Conservation (phyloP, 2,797 vertebrate species). For the Pelobates cultripes region DNA sequence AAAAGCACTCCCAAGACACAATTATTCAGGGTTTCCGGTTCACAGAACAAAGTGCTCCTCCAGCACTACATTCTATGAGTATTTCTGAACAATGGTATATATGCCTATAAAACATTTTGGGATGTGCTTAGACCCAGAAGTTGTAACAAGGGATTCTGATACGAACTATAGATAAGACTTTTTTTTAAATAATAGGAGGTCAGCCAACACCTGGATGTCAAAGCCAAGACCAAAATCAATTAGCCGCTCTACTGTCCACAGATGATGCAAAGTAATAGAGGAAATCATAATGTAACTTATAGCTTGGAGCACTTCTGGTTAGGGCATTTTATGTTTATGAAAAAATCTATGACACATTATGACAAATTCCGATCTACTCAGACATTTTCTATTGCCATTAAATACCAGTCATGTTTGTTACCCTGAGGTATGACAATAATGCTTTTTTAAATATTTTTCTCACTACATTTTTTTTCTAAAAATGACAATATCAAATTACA, state of each 20-base stretch:
- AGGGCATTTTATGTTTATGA: too few species aligned
- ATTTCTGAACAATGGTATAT: constrained; percentile 17
- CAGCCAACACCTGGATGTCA: neutral
- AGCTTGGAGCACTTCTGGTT: neutral
- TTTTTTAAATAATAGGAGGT: neutral
- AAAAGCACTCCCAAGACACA: constrained; percentile 49
- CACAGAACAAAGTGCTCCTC: constrained; percentile 50
- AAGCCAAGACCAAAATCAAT: neutral
- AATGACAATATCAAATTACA: neutral
- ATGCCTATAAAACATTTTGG: constrained; percentile 9
- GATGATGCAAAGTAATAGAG: neutral
- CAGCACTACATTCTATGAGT: constrained; percentile 23
- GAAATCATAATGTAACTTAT: neutral
- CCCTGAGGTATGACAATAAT: too few species aligned
- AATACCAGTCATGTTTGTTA: too few species aligned
- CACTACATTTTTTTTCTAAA: neutral
- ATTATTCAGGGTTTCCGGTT: constrained; percentile 33
- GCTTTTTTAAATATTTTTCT: neutral
- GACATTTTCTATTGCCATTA: too few species aligned
- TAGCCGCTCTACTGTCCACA: neutral
- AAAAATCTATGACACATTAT: too few species aligned
- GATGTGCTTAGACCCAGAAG: neutral
- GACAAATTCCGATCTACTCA: too few species aligned
- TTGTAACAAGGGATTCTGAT: neutral
- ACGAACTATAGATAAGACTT: neutral